Base-by-base conservation (phyloP, 2,113 vertebrate species). In the Galeopterus variegatus region DNA sequence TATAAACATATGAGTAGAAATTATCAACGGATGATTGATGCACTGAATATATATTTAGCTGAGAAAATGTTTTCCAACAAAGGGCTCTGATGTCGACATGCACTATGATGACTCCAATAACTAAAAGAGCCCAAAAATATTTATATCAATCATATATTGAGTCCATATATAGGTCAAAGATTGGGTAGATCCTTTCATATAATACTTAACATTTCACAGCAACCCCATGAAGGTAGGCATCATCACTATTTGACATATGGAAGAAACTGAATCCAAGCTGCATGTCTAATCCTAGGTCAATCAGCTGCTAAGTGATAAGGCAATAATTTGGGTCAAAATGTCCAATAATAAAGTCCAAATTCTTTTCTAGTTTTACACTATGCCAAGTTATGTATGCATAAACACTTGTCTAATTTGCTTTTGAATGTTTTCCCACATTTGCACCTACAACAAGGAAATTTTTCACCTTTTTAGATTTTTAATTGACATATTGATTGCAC, bases 361-460 rank as follows among this genome's bases (percentile, higher is more conserved):
- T 69, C 19, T 86, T 65, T 75, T 92, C 14, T 77, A 4, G 85
- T 72, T 60, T 14, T 87, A 21, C 18, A 58, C 6, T 31, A n/a
- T 80, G 41, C 33, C 36, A 85, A 5, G 28, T 76, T 83, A 52
- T 3, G 6, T 67, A 62, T 79, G 1, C 52, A 52, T 91, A 54
- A 48, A 14, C 7, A 86, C 17, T 92, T 15, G 2, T 72, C 28
- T 77, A 52, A 41, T 93, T 83, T 88, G 60, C 88, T 93, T 24
- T 81, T 92, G 31, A 90, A 83, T 79, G 21, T 76, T 93, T 95
- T 56, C 23, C 58, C 11, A 81, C 52, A 81, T 88, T 92, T 90
- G 8, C 12, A 70, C 15, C 54, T 76, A 70, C 19, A 90, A 33
- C 31, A 54, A 88, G 62, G 62, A 89, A 48, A 58, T 9, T 73